Percentiles rank a stretch among this genome's conserved stretches.
These are phyloP conservation scores for Napeogenes sylphis DNA, from an alignment of 2,888 invertebrate species.

Conservation along the genomic window DNA sequence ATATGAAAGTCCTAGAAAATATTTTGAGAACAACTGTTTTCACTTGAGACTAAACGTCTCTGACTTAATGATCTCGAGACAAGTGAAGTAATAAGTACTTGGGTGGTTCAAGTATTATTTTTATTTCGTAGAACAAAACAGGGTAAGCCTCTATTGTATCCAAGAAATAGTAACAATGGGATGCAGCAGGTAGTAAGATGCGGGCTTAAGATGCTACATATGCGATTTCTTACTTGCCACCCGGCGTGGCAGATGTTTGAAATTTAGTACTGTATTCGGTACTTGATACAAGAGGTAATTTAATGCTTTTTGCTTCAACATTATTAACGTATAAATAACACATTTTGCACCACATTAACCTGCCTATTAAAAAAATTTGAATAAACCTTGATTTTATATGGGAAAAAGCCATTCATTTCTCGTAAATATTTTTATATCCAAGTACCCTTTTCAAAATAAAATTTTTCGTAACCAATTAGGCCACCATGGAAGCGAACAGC, in stretches of 20 bases:
- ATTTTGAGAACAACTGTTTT: neutral
- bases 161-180: slow-evolving; percentile 53
- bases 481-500: slow-evolving; percentile 20
- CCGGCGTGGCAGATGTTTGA: slow-evolving; percentile 57
- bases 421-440: neutral
- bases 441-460: slow-evolving; percentile 1
- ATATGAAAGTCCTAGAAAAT: neutral
- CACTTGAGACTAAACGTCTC: neutral
- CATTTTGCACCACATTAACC: neutral
- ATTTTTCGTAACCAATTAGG: slow-evolving; percentile 9
- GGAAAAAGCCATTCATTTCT: slow-evolving; percentile 5
- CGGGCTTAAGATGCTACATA: slow-evolving; percentile 61
- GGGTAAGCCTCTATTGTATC: slow-evolving; percentile 56
- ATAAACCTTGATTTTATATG: neutral
- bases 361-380: too few relatives aligned
- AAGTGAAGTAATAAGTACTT: slow-evolving; percentile 45
- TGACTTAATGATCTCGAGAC: slow-evolving; percentile 36
- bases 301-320: slow-evolving; percentile 4
- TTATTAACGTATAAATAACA: neutral
- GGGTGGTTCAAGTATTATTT: slow-evolving; percentile 50
- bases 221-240: slow-evolving; percentile 50
- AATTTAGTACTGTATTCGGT: slow-evolving; percentile 31
- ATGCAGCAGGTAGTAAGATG: slow-evolving; percentile 66
- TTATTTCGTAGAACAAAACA: slow-evolving; percentile 59
- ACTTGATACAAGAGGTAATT: slow-evolving; percentile 32